Evolutionary conservation across 92 coral and sea anemone genomes (phyloP).

Genomic region (Paramuricea clavata): DNA sequence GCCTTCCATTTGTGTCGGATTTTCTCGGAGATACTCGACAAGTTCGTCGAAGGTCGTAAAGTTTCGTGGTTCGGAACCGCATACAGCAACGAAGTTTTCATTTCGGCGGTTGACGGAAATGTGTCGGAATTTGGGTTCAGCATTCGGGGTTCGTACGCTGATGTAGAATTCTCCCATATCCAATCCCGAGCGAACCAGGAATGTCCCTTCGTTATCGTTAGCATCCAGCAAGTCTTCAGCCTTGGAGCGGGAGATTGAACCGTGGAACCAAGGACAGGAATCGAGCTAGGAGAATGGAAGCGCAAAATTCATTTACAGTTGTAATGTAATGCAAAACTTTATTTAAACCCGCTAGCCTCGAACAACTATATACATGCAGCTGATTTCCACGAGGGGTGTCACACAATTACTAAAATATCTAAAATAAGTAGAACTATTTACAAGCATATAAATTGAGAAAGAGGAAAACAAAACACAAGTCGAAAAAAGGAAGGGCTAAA

Average conservation of each 20-base stretch:
- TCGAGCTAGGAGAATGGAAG: slow-evolving; percentile 60
- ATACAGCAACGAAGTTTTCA: slow-evolving; percentile 65
- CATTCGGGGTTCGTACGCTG: slow-evolving; percentile 81
- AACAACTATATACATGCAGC: too few relatives aligned
- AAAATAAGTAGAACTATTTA: too few relatives aligned
- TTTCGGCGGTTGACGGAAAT: slow-evolving; percentile 71
- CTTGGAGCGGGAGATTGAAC: slow-evolving; percentile 65
- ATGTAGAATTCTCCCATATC: slow-evolving; percentile 69
- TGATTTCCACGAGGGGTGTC: too few relatives aligned
- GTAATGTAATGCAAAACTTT: too few relatives aligned
- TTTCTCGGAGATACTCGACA: slow-evolving; percentile 81
- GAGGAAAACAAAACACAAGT: too few relatives aligned
- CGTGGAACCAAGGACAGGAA: slow-evolving; percentile 78
- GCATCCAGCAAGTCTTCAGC: slow-evolving; percentile 79
- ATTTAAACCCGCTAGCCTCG: too few relatives aligned
- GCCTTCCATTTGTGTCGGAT: slow-evolving; percentile 71
- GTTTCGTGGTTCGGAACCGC: slow-evolving; percentile 65
- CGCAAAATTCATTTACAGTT: too few relatives aligned
- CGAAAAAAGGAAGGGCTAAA: too few relatives aligned
- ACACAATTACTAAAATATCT: too few relatives aligned
- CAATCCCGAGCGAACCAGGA: slow-evolving; percentile 80
- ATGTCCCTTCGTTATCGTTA: slow-evolving; percentile 80
- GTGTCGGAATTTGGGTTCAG: slow-evolving; percentile 84
- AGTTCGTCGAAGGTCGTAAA: slow-evolving; percentile 78
- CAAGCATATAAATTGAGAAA: too few relatives aligned